A percentile compares a stretch with the other conserved stretches of the same genome.
Evolutionary conservation across 1,140 invertebrate genomes (phyloP).

Genomic region (Anthonomus grandis): DNA sequence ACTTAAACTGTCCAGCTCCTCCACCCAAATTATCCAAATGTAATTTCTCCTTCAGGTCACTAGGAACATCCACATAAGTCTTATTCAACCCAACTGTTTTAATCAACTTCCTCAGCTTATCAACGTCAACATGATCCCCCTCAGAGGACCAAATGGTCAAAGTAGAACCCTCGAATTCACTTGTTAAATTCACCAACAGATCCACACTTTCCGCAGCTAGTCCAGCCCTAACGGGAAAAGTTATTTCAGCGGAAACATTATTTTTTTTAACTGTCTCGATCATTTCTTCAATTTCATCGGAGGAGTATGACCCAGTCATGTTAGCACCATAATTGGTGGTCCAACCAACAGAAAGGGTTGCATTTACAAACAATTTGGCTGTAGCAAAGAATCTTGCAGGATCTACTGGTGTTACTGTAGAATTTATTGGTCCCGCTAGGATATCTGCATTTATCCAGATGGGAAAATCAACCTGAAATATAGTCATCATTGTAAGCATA

Average conservation of each 20-base stretch:
- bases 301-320: constrained; percentile 60
- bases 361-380: constrained; percentile 59
- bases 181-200: constrained; percentile 54
- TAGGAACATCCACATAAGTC: constrained; percentile 68
- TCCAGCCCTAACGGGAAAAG: constrained; percentile 78
- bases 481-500: no score
- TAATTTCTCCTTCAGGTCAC: constrained; percentile 54
- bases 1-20: no score
- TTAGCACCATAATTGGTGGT: constrained; percentile 64
- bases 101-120: constrained; percentile 59
- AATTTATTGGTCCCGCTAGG: constrained; percentile 70
- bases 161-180: constrained; percentile 54
- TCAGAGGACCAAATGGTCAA: constrained; percentile 70
- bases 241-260: constrained; percentile 59
- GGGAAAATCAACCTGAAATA: constrained; percentile 63
- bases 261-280: constrained; percentile 57
- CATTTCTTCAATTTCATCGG: constrained; percentile 71
- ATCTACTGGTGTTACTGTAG: constrained; percentile 61
- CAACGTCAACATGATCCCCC: constrained; percentile 60
- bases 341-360: constrained; percentile 83
- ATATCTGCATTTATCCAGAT: constrained; percentile 91
- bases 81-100: constrained; percentile 58
- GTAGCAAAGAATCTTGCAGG: constrained; percentile 59
- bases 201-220: constrained; percentile 63
- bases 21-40: constrained; percentile 48